These are phyloP conservation scores for Mormyrus proboscirostris DNA, from an alignment of 2,797 vertebrate genomes.

Conservation along the genomic window DNA sequence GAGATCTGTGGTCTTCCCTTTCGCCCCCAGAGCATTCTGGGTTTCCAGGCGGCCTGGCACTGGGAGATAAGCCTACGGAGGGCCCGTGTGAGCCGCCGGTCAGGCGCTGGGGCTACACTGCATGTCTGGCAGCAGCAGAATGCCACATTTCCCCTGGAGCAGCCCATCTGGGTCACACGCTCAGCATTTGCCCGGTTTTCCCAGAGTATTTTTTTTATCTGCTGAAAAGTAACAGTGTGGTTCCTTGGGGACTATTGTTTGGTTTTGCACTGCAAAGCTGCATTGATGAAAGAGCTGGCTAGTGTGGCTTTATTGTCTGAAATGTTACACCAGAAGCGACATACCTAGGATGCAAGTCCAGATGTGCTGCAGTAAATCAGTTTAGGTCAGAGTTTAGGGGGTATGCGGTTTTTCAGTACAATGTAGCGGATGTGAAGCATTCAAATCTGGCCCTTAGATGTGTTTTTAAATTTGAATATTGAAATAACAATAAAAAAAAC, in stretches of 20 bases:
- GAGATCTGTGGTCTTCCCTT: constrained; percentile 24
- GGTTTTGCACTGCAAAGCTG: background rate
- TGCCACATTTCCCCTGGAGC: background rate
- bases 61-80: constrained; percentile 14
- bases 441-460: background rate
- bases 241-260: background rate
- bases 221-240: background rate
- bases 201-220: background rate
- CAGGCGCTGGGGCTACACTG: background rate
- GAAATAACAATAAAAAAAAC: background rate
- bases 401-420: background rate
- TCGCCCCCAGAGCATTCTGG: constrained; percentile 22
- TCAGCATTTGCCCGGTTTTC: background rate
- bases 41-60: constrained; percentile 10
- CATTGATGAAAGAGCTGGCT: background rate
- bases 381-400: background rate
- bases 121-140: background rate
- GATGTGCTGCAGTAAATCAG: background rate
- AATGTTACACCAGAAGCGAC: background rate
- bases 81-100: background rate
- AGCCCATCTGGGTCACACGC: background rate
- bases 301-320: constrained; percentile 15
- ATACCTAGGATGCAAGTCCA: constrained; percentile 8
- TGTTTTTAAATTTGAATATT: background rate
- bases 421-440: background rate